Conservation (phyloP, 2,797 vertebrate genomes). For the Hemitrygon akajei region DNA sequence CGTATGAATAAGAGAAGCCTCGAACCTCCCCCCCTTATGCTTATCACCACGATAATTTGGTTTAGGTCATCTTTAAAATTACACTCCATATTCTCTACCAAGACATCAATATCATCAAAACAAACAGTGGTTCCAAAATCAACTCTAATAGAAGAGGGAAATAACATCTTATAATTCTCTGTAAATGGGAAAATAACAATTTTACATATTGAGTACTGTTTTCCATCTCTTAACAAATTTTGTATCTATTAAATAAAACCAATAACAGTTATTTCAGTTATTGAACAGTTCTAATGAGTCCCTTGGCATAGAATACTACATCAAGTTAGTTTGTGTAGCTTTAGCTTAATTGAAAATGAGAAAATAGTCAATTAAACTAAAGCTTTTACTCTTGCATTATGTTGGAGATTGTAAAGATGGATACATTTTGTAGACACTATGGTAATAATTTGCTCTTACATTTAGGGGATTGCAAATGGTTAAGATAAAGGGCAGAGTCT, state of each 20-base stretch:
- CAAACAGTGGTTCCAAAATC: not conserved
- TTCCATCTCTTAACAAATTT: not conserved
- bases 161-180: not conserved
- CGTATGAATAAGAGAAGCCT: too few species aligned
- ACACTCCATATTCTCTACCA: not conserved
- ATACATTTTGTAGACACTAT: not conserved
- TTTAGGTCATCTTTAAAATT: not conserved
- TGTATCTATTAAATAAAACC: not conserved
- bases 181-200: not conserved
- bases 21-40: too few species aligned
- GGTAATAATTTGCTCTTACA: not conserved
- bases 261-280: not conserved
- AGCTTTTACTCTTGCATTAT: not conserved
- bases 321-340: not conserved
- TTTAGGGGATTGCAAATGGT: not conserved
- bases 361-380: not conserved
- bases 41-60: too few species aligned
- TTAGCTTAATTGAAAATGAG: not conserved
- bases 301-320: not conserved
- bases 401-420: not conserved
- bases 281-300: not conserved
- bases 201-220: not conserved
- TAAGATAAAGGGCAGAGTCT: not conserved
- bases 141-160: not conserved
- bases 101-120: not conserved